Base-by-base conservation (phyloP, 2,797 vertebrate genomes). In the Meriones psammophilus region DNA sequence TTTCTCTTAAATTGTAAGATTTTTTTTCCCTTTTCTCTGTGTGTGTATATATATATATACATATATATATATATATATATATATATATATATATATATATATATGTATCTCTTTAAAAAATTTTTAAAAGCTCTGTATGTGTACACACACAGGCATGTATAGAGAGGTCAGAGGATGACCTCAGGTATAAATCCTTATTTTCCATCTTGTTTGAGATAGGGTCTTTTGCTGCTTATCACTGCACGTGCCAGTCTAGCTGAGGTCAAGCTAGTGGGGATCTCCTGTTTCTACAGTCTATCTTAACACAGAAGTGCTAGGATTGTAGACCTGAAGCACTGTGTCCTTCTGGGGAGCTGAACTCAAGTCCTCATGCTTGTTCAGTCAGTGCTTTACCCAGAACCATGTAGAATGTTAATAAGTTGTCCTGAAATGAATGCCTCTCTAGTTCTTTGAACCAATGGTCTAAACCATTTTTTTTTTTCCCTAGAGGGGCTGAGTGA, bases 1-100 rank as follows among this genome's bases (percentile, higher is more conserved):
- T 92, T 83, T 89, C 94, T 93, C 81, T 88, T 94, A 62, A 96
- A 94, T 88, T 56, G 68, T 58, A 87, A 77, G 60, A 22, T 89
- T 74, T 86, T 96, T 79, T 86, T 86, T 68, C 1, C 24, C 60
- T 94, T 33, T 91, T 91, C 62, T 78, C 8, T n/a, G 62, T 68
- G 92, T 91, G 4, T 39, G 4, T 39, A 39, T 22, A 92, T 86
- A 95, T 14, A 42, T 26, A 28, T 12, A 7, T 30, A 14, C 12
- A 56, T 56, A 56, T 56, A 9, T 56, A 5, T 8, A 14, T 56
- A 56, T 56, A 42, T 56, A 39, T 22, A 92, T 86, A 95, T 14
- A 42, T 26, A 28, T 12, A 7, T 30, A 14, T 56, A 56, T 56
- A 56, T 56, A 9, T 56, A 5, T 8, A 14, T 56, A 56, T 56